Base-by-base conservation (phyloP, 2,113 vertebrate genomes). In the Hiodon tergisus region DNA sequence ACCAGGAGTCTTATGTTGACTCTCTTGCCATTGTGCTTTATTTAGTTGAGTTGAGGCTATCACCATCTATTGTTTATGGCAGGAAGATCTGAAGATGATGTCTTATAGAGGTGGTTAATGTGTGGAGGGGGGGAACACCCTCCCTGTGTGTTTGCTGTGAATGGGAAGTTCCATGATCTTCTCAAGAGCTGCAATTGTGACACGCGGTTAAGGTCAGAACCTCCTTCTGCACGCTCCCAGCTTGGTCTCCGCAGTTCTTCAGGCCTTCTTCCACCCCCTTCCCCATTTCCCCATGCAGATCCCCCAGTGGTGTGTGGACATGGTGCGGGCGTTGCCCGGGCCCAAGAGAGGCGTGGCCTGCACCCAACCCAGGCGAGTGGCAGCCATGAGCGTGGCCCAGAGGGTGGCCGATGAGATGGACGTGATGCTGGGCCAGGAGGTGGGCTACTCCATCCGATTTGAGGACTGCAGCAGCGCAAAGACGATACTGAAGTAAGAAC, bases 401-500 rank as follows among this genome's bases (percentile, higher is more conserved):
- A 91, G 96, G 47, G 97, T 98, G 16, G 95, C 96, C 6, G 97
- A 98, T 78, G 97, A 98, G 88, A 98, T 98, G 96, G 96, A 98
- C 81, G 93, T 98, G 58, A 93, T 95, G 94, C 88, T 98, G 86
- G 97, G 97, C 76, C 96, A 98, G 83, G 96, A 98, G 83, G 97
- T 98, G 77, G 96, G 97, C 48, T 98, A 98, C 77, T 97, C 94
- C 71, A 98, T 98, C 86, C 91, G 96, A 80, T 98, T 98, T 82
- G 96, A 98, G 86, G 97, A 98, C 88, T 98, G 96, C 91, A 98
- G 96, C 86, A 98, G 96, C 3, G 95, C 96, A 82, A 98, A 98
- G 90, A 98, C 97, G 2, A 91, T 98, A 59, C 87, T 98, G 78
- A 98, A 98, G 96, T 97, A 92, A 95, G 95, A 13, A 17, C 46